Base-by-base conservation (phyloP, 2,888 invertebrate species). In the Heliconius sara region DNA sequence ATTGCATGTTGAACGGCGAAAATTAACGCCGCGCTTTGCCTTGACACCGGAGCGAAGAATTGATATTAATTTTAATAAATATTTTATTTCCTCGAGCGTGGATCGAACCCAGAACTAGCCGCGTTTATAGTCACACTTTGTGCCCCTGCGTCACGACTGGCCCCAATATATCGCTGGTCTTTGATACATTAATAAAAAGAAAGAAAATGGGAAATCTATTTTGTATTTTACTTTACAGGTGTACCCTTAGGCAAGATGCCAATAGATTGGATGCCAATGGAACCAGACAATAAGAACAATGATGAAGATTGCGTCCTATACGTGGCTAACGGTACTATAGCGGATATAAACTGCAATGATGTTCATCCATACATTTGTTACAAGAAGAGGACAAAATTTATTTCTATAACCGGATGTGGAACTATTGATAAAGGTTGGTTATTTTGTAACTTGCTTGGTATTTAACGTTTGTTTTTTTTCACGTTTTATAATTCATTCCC, bases 211-310 rank as follows among this genome's bases (percentile, higher is more conserved):
- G 52, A 52, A 22, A 7, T 52, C 52, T 22, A 52, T 52, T 34
- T 73, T 34, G n/a, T 73, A 19, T 39, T 5, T 30, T 47, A 25
- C 74, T 60, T 65, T 80, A 1, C 79, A 87, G 87, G 88, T 72
- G 79, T 87, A 3, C 86, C 86, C 0, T 70, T 87, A 16, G 65
- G 79, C 10, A 83, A 73, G 22, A 86, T 89, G 57, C 84, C 87
- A 13, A 79, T 86, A 22, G 80, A 74, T 0, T 89, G 88, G 89
- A 83, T 86, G 9, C 77, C 81, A 4, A 82, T 79, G 22, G 88
- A 89, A 67, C 89, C 88, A 0, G 85, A 89, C 66, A 87, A 88
- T 73, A 83, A 81, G 57, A 79, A 85, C 1, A 83, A 87, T 63
- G 68, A 83, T 2, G 89, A 88, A 65, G 80, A 81, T 47, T 88